Evolutionary conservation across 2,797 vertebrate species (phyloP).

Genomic region (Acrossocheilus fasciatus): DNA sequence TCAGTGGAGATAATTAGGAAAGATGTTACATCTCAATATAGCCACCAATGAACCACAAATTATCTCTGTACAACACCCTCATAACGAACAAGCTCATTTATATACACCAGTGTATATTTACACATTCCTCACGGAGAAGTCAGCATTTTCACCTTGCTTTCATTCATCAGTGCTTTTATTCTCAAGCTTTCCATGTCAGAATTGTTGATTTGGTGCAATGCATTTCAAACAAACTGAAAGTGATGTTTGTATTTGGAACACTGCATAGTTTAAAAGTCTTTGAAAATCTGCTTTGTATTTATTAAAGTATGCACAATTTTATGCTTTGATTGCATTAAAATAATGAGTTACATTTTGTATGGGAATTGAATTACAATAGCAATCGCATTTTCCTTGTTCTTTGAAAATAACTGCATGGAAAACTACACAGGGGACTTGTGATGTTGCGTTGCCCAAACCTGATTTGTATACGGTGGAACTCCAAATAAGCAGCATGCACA

Average conservation of each 20-base stretch:
- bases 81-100: slow-evolving; percentile 25
- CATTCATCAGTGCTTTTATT: not conserved
- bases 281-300: not conserved
- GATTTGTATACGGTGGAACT: slow-evolving; percentile 38
- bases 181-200: not conserved
- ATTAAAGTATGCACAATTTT: not conserved
- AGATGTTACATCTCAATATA: slow-evolving; percentile 53
- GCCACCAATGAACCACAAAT: slow-evolving; percentile 40
- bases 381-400: slow-evolving; percentile 18
- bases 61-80: slow-evolving; percentile 22
- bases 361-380: slow-evolving; percentile 19
- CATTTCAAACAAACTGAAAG: slow-evolving; percentile 14
- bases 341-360: slow-evolving; percentile 10
- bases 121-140: not conserved
- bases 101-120: not conserved
- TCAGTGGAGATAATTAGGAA: slow-evolving; percentile 52
- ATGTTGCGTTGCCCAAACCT: slow-evolving; percentile 20
- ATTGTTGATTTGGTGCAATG: slow-evolving; percentile 9
- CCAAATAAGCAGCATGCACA: slow-evolving; percentile 36
- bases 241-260: not conserved
- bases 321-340: slow-evolving; percentile 2
- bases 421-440: slow-evolving; percentile 9
- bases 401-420: slow-evolving; percentile 14
- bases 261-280: not conserved
- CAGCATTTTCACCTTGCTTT: not conserved